Percentiles rank a stretch among this genome's conserved stretches.
phyloP scores from a whole-genome alignment of 2,888 invertebrate species.

The Erebia aethiops region DNA sequence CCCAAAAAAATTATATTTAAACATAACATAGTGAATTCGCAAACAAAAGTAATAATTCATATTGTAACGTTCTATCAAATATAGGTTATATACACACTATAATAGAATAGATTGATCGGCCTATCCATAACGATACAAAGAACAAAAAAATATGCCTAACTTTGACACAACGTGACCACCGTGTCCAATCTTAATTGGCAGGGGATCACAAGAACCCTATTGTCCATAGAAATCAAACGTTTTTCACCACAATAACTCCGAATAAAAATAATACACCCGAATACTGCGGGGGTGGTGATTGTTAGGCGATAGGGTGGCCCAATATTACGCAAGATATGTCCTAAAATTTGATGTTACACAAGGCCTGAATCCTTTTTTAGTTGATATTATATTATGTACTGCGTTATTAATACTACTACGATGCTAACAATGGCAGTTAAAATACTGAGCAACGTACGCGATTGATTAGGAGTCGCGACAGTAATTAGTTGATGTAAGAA shows the following conservation, averaged over 20 bases:
- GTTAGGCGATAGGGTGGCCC: slow-evolving; percentile 37
- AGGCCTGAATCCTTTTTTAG: not conserved
- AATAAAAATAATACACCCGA: slow-evolving; percentile 73
- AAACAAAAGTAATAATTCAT: slow-evolving; percentile 13
- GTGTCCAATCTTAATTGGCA: slow-evolving; percentile 80
- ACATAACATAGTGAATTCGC: not conserved
- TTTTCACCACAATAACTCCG: slow-evolving; percentile 66
- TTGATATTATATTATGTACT: too few species aligned
- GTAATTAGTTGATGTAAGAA: too few species aligned
- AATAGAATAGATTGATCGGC: slow-evolving; percentile 53
- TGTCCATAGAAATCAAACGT: slow-evolving; percentile 64
- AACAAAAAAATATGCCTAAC: slow-evolving; percentile 67
- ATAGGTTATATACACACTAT: slow-evolving; percentile 22
- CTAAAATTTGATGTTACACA: not conserved
- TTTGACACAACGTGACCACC: slow-evolving; percentile 77
- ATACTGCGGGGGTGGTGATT: slow-evolving; percentile 68
- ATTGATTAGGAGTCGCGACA: too few species aligned
- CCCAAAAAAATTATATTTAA: not conserved
- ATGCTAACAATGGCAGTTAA: too few species aligned
- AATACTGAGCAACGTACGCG: too few species aligned
- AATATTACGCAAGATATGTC: not conserved
- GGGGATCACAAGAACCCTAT: slow-evolving; percentile 66
- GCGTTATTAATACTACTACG: too few species aligned
- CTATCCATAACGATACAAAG: slow-evolving; percentile 50
- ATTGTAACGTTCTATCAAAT: slow-evolving; percentile 22